phyloP scores from a whole-genome alignment of 2,888 invertebrate species.

The Vandiemenella viatica region DNA sequence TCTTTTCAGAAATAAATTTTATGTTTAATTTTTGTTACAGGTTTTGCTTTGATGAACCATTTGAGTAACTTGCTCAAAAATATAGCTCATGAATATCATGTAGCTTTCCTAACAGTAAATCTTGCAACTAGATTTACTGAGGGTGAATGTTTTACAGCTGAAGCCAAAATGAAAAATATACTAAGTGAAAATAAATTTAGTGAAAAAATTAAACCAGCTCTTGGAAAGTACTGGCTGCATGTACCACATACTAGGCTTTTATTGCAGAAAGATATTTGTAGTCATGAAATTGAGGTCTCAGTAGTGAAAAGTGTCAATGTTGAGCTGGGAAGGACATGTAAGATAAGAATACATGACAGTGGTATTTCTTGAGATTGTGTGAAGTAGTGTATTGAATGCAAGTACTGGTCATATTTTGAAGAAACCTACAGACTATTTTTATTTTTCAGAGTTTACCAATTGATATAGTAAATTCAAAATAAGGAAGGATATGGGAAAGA shows the following conservation, averaged over 20 bases:
- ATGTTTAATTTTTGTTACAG: no score
- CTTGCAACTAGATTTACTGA: slow-evolving; percentile 44
- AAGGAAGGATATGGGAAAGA: no score
- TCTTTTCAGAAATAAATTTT: no score
- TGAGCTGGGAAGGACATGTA: no score
- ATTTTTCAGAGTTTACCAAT: no score
- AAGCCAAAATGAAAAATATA: slow-evolving; percentile 25
- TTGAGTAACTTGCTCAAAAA: slow-evolving; percentile 44
- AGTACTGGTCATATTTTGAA: no score
- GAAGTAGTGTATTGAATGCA: no score
- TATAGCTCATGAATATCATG: slow-evolving; percentile 38
- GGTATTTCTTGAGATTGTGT: no score
- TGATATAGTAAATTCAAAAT: no score
- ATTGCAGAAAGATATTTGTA: slow-evolving; percentile 25
- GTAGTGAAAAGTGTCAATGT: slow-evolving; percentile 12
- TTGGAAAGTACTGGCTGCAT: slow-evolving; percentile 61
- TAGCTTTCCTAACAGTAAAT: slow-evolving; percentile 47
- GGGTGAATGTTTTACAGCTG: slow-evolving; percentile 22
- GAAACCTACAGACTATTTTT: no score
- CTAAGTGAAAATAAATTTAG: slow-evolving; percentile 8
- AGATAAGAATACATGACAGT: no score
- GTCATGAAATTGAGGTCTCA: slow-evolving; percentile 3
- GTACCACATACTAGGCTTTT: slow-evolving; percentile 45
- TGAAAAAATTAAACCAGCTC: slow-evolving; percentile 32
- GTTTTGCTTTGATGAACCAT: slow-evolving; percentile 39